Percentiles rank a stretch among this genome's conserved stretches.
These are phyloP conservation scores for Acronicta leporina DNA, from an alignment of 2,888 invertebrate genomes.

Conservation along the genomic window DNA sequence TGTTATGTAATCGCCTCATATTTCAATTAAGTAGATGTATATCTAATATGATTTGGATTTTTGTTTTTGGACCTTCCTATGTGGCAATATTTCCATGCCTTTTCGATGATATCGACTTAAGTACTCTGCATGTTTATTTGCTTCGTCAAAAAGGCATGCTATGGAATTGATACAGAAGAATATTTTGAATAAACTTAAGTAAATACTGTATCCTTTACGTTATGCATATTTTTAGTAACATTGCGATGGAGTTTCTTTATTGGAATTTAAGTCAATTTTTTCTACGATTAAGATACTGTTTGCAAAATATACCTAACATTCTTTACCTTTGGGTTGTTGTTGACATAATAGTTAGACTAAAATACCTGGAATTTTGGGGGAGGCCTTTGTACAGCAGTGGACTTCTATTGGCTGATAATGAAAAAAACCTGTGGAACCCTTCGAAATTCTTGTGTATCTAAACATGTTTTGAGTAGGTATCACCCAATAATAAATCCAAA, in stretches of 20 bases:
- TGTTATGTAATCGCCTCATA: not conserved
- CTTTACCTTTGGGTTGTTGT: too few species aligned
- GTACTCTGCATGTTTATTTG: not conserved
- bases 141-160: not conserved
- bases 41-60: not conserved
- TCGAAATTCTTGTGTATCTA: too few species aligned
- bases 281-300: slow-evolving; percentile 1
- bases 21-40: not conserved
- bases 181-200: not conserved
- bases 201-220: not conserved
- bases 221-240: not conserved
- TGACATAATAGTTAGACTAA: too few species aligned
- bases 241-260: slow-evolving; percentile 6
- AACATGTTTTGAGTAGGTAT: too few species aligned
- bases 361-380: too few species aligned
- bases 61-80: not conserved
- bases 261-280: slow-evolving; percentile 4
- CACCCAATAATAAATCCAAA: too few species aligned
- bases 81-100: not conserved
- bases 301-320: too few species aligned
- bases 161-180: not conserved
- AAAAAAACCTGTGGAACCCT: too few species aligned
- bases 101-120: not conserved
- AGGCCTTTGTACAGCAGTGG: too few species aligned
- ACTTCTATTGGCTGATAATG: too few species aligned